Conservation (phyloP, 2,888 invertebrate genomes). For the Tipula helvola region DNA sequence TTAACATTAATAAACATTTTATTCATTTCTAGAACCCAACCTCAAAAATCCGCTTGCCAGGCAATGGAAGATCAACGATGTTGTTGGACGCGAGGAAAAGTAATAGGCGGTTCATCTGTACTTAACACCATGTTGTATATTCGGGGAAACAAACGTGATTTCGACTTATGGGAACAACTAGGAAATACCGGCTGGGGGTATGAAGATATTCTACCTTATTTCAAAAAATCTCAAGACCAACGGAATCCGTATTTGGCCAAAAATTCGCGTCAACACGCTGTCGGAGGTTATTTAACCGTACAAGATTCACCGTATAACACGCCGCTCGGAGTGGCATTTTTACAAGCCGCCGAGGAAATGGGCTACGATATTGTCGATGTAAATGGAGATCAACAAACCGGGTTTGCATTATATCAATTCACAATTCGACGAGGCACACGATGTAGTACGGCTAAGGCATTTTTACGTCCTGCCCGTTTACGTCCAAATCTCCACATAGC, state of each 20-base stretch:
- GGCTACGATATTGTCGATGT: slow-evolving; percentile 78
- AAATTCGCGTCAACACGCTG: slow-evolving; percentile 55
- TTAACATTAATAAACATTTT: neutral
- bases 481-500: slow-evolving; percentile 73
- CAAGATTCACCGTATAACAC: slow-evolving; percentile 41
- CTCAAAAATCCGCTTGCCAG: slow-evolving; percentile 70
- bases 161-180: slow-evolving; percentile 70
- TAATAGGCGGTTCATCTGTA: slow-evolving; percentile 76
- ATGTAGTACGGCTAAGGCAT: slow-evolving; percentile 76
- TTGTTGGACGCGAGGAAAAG: slow-evolving; percentile 83
- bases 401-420: slow-evolving; percentile 74
- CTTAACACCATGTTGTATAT: slow-evolving; percentile 87
- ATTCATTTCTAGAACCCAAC: slow-evolving; percentile 56
- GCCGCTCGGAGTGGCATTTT: slow-evolving; percentile 69
- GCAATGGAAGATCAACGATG: slow-evolving; percentile 76
- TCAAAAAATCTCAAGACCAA: slow-evolving; percentile 78
- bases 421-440: slow-evolving; percentile 77
- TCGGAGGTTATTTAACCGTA: slow-evolving; percentile 36
- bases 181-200: slow-evolving; percentile 85
- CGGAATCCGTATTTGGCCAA: slow-evolving; percentile 75
- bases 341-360: slow-evolving; percentile 86
- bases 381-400: slow-evolving; percentile 77
- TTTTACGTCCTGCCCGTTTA: slow-evolving; percentile 62
- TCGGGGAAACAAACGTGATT: slow-evolving; percentile 76
- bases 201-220: slow-evolving; percentile 68